Conservation (phyloP, 92 coral and sea anemone genomes). For the Pocillopora meandrina region DNA sequence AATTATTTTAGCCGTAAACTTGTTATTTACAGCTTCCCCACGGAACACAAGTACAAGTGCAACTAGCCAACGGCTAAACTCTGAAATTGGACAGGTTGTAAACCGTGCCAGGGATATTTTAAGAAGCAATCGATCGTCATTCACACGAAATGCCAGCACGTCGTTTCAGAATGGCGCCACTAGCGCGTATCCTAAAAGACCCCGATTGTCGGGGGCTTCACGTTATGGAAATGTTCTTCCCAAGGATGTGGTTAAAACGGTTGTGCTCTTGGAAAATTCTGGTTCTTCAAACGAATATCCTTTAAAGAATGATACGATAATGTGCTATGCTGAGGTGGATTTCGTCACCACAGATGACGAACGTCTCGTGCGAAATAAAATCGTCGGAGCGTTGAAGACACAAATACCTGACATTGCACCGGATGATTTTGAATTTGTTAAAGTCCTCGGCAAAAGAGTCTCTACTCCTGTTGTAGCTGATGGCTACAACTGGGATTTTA, state of each 20-base stretch:
- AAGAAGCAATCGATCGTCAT: slow-evolving; percentile 5
- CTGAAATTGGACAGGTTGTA: slow-evolving; percentile 3
- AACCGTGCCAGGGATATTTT: slow-evolving; percentile 10
- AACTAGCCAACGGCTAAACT: slow-evolving; percentile 29
- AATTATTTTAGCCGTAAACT: slow-evolving; percentile 6
- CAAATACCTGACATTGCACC: slow-evolving; percentile 30
- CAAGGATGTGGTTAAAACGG: slow-evolving; percentile 4
- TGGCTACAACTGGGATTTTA: slow-evolving; percentile 25
- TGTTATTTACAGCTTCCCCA: slow-evolving; percentile 10
- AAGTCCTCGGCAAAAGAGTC: slow-evolving; percentile 21
- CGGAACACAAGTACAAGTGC: slow-evolving; percentile 10
- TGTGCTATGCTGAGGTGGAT: slow-evolving; percentile 37
- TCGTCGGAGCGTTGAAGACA: slow-evolving; percentile 29
- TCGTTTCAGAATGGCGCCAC: slow-evolving; percentile 14
- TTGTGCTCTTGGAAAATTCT: slow-evolving; percentile 3
- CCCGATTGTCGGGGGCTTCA: slow-evolving; percentile 27
- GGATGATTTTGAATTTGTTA: slow-evolving; percentile 20
- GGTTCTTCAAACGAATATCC: slow-evolving; percentile 22
- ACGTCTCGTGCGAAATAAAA: slow-evolving; percentile 24
- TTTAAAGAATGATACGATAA: slow-evolving; percentile 14
- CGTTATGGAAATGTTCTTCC: slow-evolving; percentile 18
- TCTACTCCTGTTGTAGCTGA: slow-evolving; percentile 27
- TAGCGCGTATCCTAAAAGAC: slow-evolving; percentile 11
- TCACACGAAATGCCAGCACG: slow-evolving; percentile 3
- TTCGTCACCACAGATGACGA: slow-evolving; percentile 22